These are phyloP conservation scores for Anas platyrhynchos DNA, from an alignment of 2,113 vertebrate genomes.

Conservation along the genomic window DNA sequence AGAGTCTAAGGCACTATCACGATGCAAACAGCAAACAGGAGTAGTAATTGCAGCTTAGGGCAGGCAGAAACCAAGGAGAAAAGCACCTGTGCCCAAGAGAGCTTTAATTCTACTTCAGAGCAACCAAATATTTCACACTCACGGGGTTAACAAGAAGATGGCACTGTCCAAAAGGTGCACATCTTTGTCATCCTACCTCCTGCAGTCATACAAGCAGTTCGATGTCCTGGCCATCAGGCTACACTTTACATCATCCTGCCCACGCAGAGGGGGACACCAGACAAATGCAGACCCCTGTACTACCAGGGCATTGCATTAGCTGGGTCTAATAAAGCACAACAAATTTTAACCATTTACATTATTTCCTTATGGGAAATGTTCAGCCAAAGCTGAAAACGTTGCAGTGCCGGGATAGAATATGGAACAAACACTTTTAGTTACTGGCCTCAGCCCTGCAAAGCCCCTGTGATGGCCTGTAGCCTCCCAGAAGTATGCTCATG, in stretches of 20 bases:
- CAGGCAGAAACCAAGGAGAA: not conserved
- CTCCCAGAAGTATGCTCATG: not conserved
- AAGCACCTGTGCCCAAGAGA: not conserved
- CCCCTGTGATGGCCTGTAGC: not conserved
- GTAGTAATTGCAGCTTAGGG: not conserved
- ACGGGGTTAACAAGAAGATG: not conserved
- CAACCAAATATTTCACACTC: not conserved
- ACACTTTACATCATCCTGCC: not conserved
- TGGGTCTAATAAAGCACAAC: not conserved
- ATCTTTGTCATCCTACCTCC: not conserved
- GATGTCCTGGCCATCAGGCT: not conserved
- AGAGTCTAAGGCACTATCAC: not conserved
- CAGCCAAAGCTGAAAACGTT: not conserved
- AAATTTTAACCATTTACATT: not conserved
- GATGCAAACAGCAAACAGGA: not conserved
- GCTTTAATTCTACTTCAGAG: not conserved
- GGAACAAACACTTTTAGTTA: not conserved
- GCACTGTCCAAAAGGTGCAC: not conserved
- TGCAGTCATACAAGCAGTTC: not conserved
- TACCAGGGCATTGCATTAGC: not conserved
- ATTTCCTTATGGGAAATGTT: not conserved
- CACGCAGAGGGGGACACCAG: too few relatives aligned
- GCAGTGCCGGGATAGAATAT: not conserved
- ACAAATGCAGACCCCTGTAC: not conserved
- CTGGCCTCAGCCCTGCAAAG: not conserved